phyloP scores from a whole-genome alignment of 2,797 vertebrate species.

The Clarias fuscus region DNA sequence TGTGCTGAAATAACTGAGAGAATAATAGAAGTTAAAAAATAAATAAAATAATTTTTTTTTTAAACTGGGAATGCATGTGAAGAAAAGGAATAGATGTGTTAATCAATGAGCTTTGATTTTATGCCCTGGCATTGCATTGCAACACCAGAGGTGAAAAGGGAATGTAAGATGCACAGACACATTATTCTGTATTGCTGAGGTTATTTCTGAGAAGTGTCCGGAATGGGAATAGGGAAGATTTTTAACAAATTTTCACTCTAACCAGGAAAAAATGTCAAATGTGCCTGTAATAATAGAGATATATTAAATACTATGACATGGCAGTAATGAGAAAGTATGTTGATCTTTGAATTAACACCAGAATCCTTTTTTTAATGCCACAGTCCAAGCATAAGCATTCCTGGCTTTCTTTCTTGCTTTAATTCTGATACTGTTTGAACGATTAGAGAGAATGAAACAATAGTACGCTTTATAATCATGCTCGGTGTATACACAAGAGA shows the following conservation, averaged over 20 bases:
- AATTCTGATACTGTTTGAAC: background rate
- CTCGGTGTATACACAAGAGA: background rate
- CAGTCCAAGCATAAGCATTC: background rate
- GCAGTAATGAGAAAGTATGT: background rate
- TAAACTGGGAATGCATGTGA: background rate
- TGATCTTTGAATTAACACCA: background rate
- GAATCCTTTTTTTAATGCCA: background rate
- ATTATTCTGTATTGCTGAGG: conserved; percentile 9
- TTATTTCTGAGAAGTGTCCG: background rate
- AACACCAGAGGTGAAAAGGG: background rate
- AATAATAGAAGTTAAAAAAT: background rate
- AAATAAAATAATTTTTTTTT: background rate
- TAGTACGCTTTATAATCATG: background rate
- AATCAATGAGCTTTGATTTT: background rate
- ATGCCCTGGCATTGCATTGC: background rate
- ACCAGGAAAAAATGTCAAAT: background rate
- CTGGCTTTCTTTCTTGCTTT: background rate
- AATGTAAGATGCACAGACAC: background rate
- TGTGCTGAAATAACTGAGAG: background rate
- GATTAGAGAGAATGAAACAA: background rate
- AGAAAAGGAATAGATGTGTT: background rate
- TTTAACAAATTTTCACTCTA: background rate
- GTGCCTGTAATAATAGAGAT: background rate
- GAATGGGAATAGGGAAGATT: background rate
- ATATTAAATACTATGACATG: background rate